Conservation (phyloP, 2,113 vertebrate species). For the Agapornis roseicollis region DNA sequence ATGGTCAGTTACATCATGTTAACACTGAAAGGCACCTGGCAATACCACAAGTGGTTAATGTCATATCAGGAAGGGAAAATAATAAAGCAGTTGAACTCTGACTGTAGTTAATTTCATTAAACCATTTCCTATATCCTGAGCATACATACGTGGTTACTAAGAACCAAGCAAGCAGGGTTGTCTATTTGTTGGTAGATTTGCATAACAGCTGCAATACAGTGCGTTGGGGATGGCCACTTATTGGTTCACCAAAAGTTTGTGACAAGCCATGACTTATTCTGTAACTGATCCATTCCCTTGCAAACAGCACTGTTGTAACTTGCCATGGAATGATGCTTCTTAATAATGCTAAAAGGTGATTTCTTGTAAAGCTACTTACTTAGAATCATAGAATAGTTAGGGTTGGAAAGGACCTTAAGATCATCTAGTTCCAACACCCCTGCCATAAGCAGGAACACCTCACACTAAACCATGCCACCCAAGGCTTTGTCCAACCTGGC, state of each 20-base stretch:
- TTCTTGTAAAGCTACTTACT: background rate
- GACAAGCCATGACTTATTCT: constrained; percentile 28
- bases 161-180: background rate
- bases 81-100: background rate
- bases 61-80: background rate
- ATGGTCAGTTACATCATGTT: background rate
- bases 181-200: background rate
- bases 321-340: background rate
- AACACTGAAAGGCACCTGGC: background rate
- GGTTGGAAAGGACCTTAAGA: no score
- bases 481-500: no score
- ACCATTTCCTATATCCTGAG: background rate
- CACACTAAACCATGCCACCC: no score
- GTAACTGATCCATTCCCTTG: background rate
- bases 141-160: background rate
- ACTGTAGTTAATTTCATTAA: background rate
- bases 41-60: background rate
- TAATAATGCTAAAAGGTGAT: background rate
- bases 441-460: no score
- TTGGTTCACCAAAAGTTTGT: background rate
- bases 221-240: background rate
- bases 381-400: no score
- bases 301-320: background rate
- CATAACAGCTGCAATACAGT: background rate
- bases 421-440: no score